These are phyloP conservation scores for Augochlorella aurata DNA, from an alignment of 2,888 invertebrate genomes.

Conservation along the genomic window DNA sequence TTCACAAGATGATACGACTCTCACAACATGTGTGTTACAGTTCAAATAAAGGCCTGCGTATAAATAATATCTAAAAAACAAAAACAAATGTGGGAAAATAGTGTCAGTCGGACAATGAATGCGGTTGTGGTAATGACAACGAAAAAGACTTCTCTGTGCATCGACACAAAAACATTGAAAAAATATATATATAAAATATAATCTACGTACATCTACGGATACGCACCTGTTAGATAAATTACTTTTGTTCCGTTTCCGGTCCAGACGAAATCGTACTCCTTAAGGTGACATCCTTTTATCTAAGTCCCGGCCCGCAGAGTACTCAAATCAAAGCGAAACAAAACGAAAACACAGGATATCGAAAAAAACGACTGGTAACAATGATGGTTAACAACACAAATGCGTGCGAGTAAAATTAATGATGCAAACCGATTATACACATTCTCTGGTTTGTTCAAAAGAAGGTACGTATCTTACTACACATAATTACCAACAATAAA, in stretches of 20 bases:
- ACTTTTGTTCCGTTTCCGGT: slow-evolving; percentile 48
- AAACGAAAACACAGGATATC: slow-evolving; percentile 75
- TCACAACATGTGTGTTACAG: slow-evolving; percentile 5
- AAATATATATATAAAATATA: slow-evolving; percentile 28
- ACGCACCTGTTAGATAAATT: slow-evolving; percentile 67
- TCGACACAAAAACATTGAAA: slow-evolving; percentile 38
- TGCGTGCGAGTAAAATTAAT: slow-evolving; percentile 69
- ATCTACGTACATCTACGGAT: slow-evolving; percentile 67
- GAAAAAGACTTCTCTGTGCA: slow-evolving; percentile 33
- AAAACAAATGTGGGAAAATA: background rate
- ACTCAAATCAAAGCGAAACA: slow-evolving; percentile 76
- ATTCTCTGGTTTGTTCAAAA: slow-evolving; percentile 39
- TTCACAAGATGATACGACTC: slow-evolving; percentile 13
- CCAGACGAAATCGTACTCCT: slow-evolving; percentile 64
- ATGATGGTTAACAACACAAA: slow-evolving; percentile 70
- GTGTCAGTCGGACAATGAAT: slow-evolving; percentile 21
- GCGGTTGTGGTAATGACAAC: background rate
- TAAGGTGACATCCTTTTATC: slow-evolving; percentile 69
- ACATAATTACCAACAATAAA: slow-evolving; percentile 9
- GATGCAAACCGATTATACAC: slow-evolving; percentile 54
- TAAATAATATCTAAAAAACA: slow-evolving; percentile 29
- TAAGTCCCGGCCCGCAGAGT: slow-evolving; percentile 71
- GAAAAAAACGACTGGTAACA: slow-evolving; percentile 65
- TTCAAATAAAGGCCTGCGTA: slow-evolving; percentile 20
- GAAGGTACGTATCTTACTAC: background rate